Conservation (phyloP, 2,113 vertebrate species). For the Mionectes macconnelli region DNA sequence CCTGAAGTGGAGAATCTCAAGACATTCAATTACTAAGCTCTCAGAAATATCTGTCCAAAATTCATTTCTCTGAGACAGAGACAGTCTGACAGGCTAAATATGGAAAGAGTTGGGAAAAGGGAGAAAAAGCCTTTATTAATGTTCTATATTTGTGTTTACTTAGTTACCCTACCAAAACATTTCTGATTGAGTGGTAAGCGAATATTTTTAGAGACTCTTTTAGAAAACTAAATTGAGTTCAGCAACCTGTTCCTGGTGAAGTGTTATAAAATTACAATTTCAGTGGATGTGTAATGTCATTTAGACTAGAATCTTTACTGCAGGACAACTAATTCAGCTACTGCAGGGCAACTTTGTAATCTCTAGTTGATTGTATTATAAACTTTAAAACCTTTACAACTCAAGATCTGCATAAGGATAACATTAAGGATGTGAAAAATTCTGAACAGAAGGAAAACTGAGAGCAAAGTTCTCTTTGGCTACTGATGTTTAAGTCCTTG, state of each 20-base stretch:
- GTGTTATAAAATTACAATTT: background rate
- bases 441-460: background rate
- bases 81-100: slow-evolving; percentile 29
- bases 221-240: background rate
- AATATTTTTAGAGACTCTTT: slow-evolving; percentile 7
- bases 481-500: background rate
- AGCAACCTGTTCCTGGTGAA: background rate
- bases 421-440: background rate
- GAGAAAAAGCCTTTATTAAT: background rate
- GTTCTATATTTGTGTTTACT: slow-evolving; percentile 8
- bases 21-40: background rate
- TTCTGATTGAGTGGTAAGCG: slow-evolving; percentile 10
- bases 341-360: background rate
- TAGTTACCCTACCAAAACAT: slow-evolving; percentile 43
- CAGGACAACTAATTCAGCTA: background rate
- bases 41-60: background rate
- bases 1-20: background rate
- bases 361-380: background rate
- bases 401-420: background rate
- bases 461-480: background rate
- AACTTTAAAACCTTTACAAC: background rate
- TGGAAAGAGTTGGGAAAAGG: background rate
- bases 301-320: background rate
- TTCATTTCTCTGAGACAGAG: background rate
- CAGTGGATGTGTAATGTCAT: background rate